Evolutionary conservation across 2,888 invertebrate genomes (phyloP), one percentile per base, ranked within the genome.

Genomic region (Fissipunctia ypsillon): DNA sequence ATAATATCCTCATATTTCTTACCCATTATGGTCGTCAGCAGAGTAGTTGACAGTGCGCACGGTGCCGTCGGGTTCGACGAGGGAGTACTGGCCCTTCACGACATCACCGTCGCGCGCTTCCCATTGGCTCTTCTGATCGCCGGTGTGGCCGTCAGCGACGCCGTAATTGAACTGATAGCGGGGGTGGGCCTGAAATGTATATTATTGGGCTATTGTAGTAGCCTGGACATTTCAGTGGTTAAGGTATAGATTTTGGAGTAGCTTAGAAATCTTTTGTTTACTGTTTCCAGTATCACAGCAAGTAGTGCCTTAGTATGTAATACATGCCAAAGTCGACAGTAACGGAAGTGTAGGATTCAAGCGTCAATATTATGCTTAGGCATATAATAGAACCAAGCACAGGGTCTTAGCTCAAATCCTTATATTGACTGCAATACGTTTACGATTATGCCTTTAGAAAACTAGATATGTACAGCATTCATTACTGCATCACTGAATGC

Each of bases 81-180:
- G 94, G 25, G 97, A 97, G 93, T 97, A 97, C 89, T 97, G 97
- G 66, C 97, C 97, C 91, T 97, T 97, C 83, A 97, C 97, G 48
- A 97, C 97, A 86, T 97, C 97, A 10, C 97, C 97, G 88, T 97
- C 97, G 71, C 96, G 96, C 35, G 96, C 92, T 88, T 97, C 97
- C 92, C 96, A 95, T 85, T 97, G 97, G 91, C 97, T 96, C 94
- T 97, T 97, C 90, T 97, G 97, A 90, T 97, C 97, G 50, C 97
- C 97, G 66, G 97, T 97, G 90, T 97, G 97, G 38, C 95, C 96
- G 86, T 97, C 97, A 85, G 97, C 94, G 56, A 97, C 97, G n/a
- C 97, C 97, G 84, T 97, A 97, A 90, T 97, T 97, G 90, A 97
- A 97, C 74, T 96, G 95, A 92, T 97, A 97, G 84, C 97, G 97